Percentiles rank a stretch among this genome's conserved stretches.
These are phyloP conservation scores for Macropis europaea DNA, from an alignment of 2,888 invertebrate genomes.

Conservation along the genomic window DNA sequence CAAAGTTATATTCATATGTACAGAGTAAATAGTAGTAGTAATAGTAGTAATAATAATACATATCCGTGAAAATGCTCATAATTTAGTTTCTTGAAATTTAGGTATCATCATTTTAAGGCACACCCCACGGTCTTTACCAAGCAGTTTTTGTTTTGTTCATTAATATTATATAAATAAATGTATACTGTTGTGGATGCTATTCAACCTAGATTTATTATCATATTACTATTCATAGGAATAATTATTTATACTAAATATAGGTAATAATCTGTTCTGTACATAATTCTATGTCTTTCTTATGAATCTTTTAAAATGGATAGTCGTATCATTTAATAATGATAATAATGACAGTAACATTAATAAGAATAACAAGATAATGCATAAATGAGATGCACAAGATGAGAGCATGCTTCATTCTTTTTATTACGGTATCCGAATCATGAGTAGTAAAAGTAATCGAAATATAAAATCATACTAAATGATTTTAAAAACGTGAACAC, in stretches of 20 bases:
- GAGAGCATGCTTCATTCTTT: slow-evolving; percentile 48
- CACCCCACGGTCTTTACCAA: slow-evolving; percentile 73
- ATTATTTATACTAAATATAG: slow-evolving; percentile 67
- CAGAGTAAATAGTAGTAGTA: slow-evolving; percentile 61
- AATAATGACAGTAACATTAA: slow-evolving; percentile 76
- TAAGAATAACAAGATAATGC: slow-evolving; percentile 76
- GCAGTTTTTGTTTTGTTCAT: slow-evolving; percentile 62
- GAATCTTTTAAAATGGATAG: slow-evolving; percentile 72
- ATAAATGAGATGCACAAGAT: slow-evolving; percentile 70
- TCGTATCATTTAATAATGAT: slow-evolving; percentile 74
- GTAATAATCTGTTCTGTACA: slow-evolving; percentile 78
- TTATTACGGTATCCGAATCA: slow-evolving; percentile 55
- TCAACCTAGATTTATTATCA: slow-evolving; percentile 72
- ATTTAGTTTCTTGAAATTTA: slow-evolving; percentile 65
- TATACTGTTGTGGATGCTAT: slow-evolving; percentile 68
- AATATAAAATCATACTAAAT: neutral
- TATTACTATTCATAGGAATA: slow-evolving; percentile 67
- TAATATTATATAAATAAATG: slow-evolving; percentile 75
- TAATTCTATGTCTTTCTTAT: slow-evolving; percentile 78
- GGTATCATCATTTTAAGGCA: slow-evolving; percentile 77
- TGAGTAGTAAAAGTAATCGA: slow-evolving; percentile 42
- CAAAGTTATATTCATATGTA: slow-evolving; percentile 67
- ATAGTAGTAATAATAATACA: slow-evolving; percentile 50
- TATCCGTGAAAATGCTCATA: slow-evolving; percentile 56
- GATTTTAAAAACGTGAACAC: slow-evolving; percentile 31